Percentiles rank a stretch among this genome's conserved stretches.
phyloP scores from a whole-genome alignment of 2,113 vertebrate genomes.

The Ameiurus melas region DNA sequence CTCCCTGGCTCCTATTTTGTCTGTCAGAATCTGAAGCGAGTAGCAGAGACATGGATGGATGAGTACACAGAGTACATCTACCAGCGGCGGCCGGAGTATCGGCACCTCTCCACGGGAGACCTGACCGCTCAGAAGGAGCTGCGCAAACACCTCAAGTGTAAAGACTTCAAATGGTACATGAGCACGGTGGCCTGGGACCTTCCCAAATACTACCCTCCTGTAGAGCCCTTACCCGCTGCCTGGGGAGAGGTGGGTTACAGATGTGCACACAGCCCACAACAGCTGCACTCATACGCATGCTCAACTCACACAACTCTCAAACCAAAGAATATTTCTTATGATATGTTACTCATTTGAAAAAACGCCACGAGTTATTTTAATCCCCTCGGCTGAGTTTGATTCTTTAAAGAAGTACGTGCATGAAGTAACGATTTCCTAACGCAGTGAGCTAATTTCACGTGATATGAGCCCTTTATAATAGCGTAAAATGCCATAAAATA shows the following conservation, averaged over 20 bases:
- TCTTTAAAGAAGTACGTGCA: neutral
- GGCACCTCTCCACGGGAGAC: constrained; percentile 86
- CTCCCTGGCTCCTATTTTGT: neutral
- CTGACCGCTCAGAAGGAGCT: constrained; percentile 85
- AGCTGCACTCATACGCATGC: neutral
- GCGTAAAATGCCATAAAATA: neutral
- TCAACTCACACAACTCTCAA: neutral
- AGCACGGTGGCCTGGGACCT: constrained; percentile 87
- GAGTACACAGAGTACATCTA: constrained; percentile 89
- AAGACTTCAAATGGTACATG: constrained; percentile 93
- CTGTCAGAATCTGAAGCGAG: constrained; percentile 84
- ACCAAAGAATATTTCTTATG: neutral
- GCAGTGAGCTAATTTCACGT: neutral
- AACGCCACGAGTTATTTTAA: neutral
- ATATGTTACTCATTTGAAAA: neutral
- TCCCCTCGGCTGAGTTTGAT: neutral
- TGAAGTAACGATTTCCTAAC: neutral
- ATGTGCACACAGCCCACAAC: neutral
- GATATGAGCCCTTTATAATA: neutral
- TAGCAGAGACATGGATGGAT: constrained; percentile 91
- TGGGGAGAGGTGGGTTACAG: constrained; percentile 85
- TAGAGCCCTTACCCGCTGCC: constrained; percentile 83
- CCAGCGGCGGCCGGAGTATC: constrained; percentile 84
- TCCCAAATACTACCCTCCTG: constrained; percentile 85
- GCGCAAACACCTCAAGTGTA: constrained; percentile 85